Base-by-base conservation (phyloP, 2,797 vertebrate species). In the Strix occidentalis region DNA sequence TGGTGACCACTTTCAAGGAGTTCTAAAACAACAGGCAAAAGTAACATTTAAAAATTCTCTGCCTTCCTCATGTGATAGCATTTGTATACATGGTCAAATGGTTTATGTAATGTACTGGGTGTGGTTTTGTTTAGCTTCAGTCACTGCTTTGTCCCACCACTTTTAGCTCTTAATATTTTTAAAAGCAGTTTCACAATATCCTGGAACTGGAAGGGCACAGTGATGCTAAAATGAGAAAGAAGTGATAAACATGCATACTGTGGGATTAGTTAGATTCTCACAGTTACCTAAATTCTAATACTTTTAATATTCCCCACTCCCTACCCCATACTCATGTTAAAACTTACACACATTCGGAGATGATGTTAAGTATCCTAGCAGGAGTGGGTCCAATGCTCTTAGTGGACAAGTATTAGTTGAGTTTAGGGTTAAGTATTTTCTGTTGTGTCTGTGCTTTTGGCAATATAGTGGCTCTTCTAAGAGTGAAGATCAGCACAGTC, bases 141-240 rank as follows among this genome's bases (percentile, higher is more conserved):
- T 50, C 13, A 21, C 5, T 60, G n/a, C 11, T 71, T 68, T 74
- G 39, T 20, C 24, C 23, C 4, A 33, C 11, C 8, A 9, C 15
- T 43, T 96, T 39, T 69, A 95, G 64, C 88, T 96, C 85, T 87
- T 93, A 88, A 89, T 45, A 65, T 81, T 96, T 91, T 97, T 96
- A 89, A 95, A 97, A 93, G 90, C 87, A 79, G 83, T 97, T 97
- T 95, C 90, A 93, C 74, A 84, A 87, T 88, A 95, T 86, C 57
- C 70, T 39, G 41, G 96, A 96, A 96, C 92, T 93, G 92, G 95
- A 95, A 94, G 90, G 43, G 63, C 80, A 48, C 43, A 58, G 94
- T 41, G 78, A 80, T 64, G 71, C 57, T 75, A 68, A 83, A 87
- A 76, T 26, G 56, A n/a, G 63, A 53, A 78, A 58, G 85, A 82